Base-by-base conservation (phyloP, 2,888 invertebrate species). In the Emmelina monodactyla region DNA sequence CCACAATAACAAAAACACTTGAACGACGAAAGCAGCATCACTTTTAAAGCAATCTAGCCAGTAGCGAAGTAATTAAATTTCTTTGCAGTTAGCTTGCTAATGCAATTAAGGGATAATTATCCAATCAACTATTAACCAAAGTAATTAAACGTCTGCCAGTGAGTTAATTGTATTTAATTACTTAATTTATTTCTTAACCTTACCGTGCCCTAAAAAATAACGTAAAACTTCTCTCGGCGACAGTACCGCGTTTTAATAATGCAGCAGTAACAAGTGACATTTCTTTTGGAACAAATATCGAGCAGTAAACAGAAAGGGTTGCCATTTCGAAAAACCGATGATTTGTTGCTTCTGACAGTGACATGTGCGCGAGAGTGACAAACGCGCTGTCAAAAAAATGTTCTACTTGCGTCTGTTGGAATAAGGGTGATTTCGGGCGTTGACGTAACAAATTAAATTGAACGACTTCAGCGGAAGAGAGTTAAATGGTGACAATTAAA, bases 341-440 rank as follows among this genome's bases (percentile, higher is more conserved):
- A 76, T 75, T 76, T 76, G 75, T 73, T 64, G 64, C 65, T 49
- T 47, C 47, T 48, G 53, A 46, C 58, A 44, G 56, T 55, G 48
- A 63, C 67, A 58, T 63, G 60, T 55, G 58, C 58, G 61, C 62
- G 62, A 63, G 67, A 68, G 70, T 72, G 72, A 72, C 73, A 70
- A 29, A 29, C 9, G 7, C 7, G 13, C 12, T 25, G 13, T 14
- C 29, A 29, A 29, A 29, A 7, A 14, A 29, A 10, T 31, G n/a
- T 12, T n/a, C 16, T 16, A 16, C 31, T 34, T 34, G 30, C 19
- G 33, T 29, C 14, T 4, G 13, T 11, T 13, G 2, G 13, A 7
- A 14, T 29, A 29, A 12, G 12, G 14, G 12, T 13, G 29, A 29
- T 13, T 29, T 7, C n/a, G 25, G 5, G 9, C 5, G 9, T 25